Evolutionary conservation across 2,888 invertebrate genomes (phyloP), one percentile per base, ranked within the genome.

Genomic region (Lasioglossum lativentre): DNA sequence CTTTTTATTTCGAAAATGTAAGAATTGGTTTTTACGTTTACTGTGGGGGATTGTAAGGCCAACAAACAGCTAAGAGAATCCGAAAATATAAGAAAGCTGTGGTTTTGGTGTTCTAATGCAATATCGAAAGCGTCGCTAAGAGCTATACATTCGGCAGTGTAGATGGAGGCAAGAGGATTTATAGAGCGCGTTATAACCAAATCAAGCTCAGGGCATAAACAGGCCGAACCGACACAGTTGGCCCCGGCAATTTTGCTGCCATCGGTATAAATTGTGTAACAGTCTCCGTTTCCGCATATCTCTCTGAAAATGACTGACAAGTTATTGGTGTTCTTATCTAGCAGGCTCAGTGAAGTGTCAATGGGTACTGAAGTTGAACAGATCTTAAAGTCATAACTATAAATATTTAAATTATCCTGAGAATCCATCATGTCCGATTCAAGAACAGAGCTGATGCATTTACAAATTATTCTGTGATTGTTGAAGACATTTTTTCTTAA

Each of bases 61-160:
- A 16, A 5, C 2, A 66, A 6, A 6, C 30, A 27, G 5, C 34
- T 66, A 1, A 66, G 66, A 16, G 66, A 30, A 16, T 66, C 66
- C 1, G 66, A 66, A 16, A 66, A 30, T 12, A 66, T 66, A 30
- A 19, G 66, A 1, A 66, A 66, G 12, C 34, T 66, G 66, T 30
- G 16, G 14, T 34, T 27, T 66, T 66, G 30, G 19, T 66, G 66
- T 16, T 66, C 34, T 16, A 66, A 16, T 34, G 19, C 16, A 30
- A 66, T 66, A 34, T 66, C 30, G 8, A 72, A 3, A 23, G 66
- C 66, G 10, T 76, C 19, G 23, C 47, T 77, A 8, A 77, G 6
- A 5, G 52, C 77, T 47, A 68, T 12, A 27, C 68, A 77, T 77
- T 77, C 68, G 10, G 52, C 74, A 6, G 74, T 74, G 23, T 19